phyloP scores from a whole-genome alignment of 1,140 invertebrate genomes.

The Cydia fagiglandana region DNA sequence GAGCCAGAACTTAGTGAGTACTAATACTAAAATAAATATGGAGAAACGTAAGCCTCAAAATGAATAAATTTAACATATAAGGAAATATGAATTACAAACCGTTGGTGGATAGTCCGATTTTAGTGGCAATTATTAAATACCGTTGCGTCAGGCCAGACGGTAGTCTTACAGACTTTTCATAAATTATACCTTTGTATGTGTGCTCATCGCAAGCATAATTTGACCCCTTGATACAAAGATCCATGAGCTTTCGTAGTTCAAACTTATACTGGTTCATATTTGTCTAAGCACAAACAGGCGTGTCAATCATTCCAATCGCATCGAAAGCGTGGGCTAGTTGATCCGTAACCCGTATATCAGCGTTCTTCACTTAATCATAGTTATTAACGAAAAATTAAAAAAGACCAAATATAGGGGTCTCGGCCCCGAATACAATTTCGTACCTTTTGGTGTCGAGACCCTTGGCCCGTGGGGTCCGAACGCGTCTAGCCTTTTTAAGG shows the following conservation, averaged over 20 bases:
- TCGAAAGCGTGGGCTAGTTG: not conserved
- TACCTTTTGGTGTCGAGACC: too few relatives aligned
- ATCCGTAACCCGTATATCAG: not conserved
- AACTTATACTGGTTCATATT: not conserved
- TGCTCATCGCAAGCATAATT: not conserved
- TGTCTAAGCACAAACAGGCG: not conserved
- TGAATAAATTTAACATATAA: not conserved
- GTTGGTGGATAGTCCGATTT: slow-evolving; percentile 9
- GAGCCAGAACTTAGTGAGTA: too few relatives aligned
- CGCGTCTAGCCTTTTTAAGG: too few relatives aligned
- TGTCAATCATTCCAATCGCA: not conserved
- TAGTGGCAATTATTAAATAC: slow-evolving; percentile 20
- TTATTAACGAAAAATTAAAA: too few relatives aligned
- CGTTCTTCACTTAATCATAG: not conserved
- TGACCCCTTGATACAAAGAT: not conserved
- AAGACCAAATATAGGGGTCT: too few relatives aligned
- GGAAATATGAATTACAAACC: not conserved
- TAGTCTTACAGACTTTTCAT: not conserved
- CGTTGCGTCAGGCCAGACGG: slow-evolving; percentile 13
- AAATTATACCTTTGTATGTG: not conserved
- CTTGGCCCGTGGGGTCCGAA: too few relatives aligned
- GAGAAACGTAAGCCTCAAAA: too few relatives aligned
- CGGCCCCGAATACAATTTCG: too few relatives aligned
- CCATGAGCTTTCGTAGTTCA: not conserved
- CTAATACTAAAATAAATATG: too few relatives aligned